Conservation (phyloP, 2,797 vertebrate species). For the Sebastes cheni region DNA sequence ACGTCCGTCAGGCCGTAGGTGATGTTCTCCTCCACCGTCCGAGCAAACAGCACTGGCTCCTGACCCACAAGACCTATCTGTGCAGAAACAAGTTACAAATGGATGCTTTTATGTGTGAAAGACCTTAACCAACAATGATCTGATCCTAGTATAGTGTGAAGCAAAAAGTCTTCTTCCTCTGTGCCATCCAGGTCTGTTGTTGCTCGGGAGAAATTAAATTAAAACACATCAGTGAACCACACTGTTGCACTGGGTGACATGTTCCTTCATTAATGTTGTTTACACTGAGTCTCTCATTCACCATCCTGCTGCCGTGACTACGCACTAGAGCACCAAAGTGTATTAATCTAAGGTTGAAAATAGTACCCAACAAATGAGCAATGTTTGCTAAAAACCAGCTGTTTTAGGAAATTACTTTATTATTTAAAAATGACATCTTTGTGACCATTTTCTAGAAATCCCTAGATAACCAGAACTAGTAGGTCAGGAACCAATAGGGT, state of each 20-base stretch:
- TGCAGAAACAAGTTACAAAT: background rate
- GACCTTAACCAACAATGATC: background rate
- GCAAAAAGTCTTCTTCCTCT: background rate
- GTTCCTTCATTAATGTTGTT: background rate
- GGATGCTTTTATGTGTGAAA: background rate
- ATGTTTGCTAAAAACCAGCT: background rate
- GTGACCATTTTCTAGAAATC: too few relatives aligned
- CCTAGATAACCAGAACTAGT: too few relatives aligned
- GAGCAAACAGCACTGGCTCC: slow-evolving; percentile 94
- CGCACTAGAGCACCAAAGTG: background rate
- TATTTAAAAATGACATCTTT: background rate
- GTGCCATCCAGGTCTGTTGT: background rate
- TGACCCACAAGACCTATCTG: slow-evolving; percentile 95
- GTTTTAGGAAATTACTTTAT: background rate
- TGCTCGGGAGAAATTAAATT: too few relatives aligned
- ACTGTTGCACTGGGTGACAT: too few relatives aligned
- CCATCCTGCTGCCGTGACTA: background rate
- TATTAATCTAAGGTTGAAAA: background rate
- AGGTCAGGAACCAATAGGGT: too few relatives aligned
- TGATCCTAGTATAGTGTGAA: background rate
- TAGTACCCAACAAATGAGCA: background rate
- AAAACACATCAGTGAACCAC: too few relatives aligned
- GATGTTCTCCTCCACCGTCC: slow-evolving; percentile 92
- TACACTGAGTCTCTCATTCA: background rate
- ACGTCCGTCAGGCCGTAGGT: slow-evolving; percentile 86